phyloP scores from a whole-genome alignment of 2,113 vertebrate species.

The Podiceps cristatus region DNA sequence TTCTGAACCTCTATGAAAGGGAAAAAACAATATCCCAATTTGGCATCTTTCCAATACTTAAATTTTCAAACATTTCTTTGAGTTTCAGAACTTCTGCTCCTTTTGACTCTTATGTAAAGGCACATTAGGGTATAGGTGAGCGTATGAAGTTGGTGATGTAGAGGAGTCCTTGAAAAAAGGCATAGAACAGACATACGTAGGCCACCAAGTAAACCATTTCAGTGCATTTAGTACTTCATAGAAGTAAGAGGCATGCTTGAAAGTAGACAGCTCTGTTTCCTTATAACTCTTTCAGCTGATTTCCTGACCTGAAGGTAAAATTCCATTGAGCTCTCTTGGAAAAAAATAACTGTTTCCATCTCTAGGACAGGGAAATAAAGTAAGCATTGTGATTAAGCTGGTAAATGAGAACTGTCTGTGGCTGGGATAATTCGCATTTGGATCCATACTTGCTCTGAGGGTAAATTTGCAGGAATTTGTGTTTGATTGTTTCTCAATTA shows the following conservation, averaged over 20 bases:
- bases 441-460: neutral
- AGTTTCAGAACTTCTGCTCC: neutral
- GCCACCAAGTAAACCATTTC: neutral
- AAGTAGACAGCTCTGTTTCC: neutral
- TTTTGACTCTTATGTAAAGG: neutral
- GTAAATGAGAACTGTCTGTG: neutral
- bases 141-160: neutral
- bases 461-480: neutral
- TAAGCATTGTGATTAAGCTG: neutral
- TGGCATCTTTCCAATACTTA: neutral
- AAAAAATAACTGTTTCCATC: neutral
- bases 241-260: neutral
- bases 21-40: neutral
- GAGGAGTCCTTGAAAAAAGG: neutral
- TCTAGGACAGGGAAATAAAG: neutral
- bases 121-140: neutral
- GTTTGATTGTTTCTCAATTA: neutral
- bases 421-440: neutral
- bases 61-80: neutral
- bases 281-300: neutral
- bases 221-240: neutral
- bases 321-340: neutral
- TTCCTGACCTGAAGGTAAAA: constrained; percentile 1
- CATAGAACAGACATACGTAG: rapidly evolving
- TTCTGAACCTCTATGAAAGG: neutral